Evolutionary conservation across 2,888 invertebrate species (phyloP).

Genomic region (Acanthacorydalis orientalis): DNA sequence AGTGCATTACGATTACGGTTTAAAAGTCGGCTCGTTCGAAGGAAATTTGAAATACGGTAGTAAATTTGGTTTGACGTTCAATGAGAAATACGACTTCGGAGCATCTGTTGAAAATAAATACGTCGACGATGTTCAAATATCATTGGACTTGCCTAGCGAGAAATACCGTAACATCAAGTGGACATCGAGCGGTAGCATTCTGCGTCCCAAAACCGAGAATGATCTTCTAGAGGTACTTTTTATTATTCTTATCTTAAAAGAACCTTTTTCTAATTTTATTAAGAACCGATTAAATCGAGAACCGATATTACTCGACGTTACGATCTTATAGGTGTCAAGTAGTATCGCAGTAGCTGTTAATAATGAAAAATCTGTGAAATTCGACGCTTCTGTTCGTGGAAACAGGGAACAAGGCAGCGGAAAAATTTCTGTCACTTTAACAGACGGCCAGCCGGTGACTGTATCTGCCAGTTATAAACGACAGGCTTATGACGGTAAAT

Average conservation of each 20-base stretch:
- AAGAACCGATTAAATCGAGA: no score
- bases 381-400: conserved; percentile 26
- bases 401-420: conserved; percentile 23
- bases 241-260: neutral
- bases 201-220: conserved; percentile 14
- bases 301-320: no score
- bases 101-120: conserved; percentile 25
- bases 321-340: conserved; percentile 20
- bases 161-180: conserved; percentile 38
- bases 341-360: conserved; percentile 32
- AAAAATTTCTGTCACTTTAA: conserved; percentile 26
- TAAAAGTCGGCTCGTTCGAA: conserved; percentile 22
- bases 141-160: conserved; percentile 36
- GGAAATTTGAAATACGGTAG: conserved; percentile 31
- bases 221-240: conserved; percentile 4
- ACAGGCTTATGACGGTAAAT: neutral
- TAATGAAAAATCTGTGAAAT: conserved; percentile 31
- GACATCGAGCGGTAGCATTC: conserved; percentile 21
- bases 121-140: conserved; percentile 28
- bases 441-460: conserved; percentile 31
- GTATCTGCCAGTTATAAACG: conserved; percentile 28
- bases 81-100: conserved; percentile 26
- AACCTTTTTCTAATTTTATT: no score
- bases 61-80: conserved; percentile 23
- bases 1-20: conserved; percentile 17